phyloP scores from a whole-genome alignment of 2,797 vertebrate species.

The Eupleurogrammus muticus region DNA sequence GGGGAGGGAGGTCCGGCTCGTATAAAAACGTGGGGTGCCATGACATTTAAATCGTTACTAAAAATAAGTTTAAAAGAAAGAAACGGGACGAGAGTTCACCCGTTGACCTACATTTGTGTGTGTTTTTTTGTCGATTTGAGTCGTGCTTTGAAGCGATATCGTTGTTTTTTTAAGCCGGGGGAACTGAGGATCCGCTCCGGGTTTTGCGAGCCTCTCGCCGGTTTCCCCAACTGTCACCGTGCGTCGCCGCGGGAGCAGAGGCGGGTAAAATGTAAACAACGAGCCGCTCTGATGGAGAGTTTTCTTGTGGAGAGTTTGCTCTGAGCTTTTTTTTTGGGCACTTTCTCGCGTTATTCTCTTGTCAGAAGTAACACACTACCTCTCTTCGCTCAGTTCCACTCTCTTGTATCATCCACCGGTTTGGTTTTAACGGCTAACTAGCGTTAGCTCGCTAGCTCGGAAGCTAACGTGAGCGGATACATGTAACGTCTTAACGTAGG shows the following conservation, averaged over 20 bases:
- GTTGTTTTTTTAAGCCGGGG: background rate
- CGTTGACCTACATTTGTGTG: fast-evolving
- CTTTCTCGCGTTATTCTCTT: background rate
- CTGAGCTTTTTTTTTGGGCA: background rate
- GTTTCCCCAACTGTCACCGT: constrained; percentile 54
- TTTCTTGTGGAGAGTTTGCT: background rate
- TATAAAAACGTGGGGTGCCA: constrained; percentile 36
- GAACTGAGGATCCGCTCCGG: constrained; percentile 35
- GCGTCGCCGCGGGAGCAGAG: constrained; percentile 64
- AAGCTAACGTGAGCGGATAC: constrained; percentile 26
- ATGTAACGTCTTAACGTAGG: background rate
- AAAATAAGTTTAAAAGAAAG: background rate
- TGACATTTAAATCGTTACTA: fast-evolving
- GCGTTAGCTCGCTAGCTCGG: constrained; percentile 14
- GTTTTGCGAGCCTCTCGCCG: constrained; percentile 7
- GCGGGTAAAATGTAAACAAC: constrained; percentile 82
- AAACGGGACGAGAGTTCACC: fast-evolving
- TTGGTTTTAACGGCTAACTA: background rate
- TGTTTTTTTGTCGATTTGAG: background rate
- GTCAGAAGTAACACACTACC: background rate
- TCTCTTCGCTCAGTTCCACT: background rate
- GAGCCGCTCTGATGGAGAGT: background rate
- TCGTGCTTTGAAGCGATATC: background rate
- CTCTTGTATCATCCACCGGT: background rate
- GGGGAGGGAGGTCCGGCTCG: background rate